A percentile compares a stretch with the other conserved stretches of the same genome.
Evolutionary conservation across 2,797 vertebrate genomes (phyloP).

Genomic region (Pyrocephalus nanus): DNA sequence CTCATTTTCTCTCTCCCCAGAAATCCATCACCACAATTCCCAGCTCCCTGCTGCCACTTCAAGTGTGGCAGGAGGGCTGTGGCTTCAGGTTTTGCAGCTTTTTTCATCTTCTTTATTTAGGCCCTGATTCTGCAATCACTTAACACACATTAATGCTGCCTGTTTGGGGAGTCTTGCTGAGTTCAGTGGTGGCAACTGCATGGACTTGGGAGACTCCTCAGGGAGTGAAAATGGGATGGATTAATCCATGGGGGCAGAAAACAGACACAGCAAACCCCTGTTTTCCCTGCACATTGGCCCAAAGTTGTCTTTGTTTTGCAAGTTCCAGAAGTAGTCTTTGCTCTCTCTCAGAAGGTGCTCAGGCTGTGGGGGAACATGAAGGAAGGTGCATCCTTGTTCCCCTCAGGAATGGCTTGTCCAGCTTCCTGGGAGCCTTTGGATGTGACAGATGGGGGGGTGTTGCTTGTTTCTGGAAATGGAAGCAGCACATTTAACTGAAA

Average conservation of each 20-base stretch:
- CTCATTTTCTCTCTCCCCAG: constrained; percentile 18
- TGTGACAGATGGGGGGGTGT: neutral
- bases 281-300: neutral
- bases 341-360: neutral
- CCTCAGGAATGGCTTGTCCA: neutral
- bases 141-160: neutral
- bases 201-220: neutral
- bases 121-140: neutral
- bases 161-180: neutral
- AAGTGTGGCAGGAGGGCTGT: neutral
- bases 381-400: neutral
- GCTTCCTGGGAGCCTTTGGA: neutral
- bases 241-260: neutral
- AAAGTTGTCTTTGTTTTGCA: neutral
- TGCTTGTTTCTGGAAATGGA: neutral
- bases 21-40: neutral
- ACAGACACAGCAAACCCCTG: neutral
- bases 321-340: neutral
- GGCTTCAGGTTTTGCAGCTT: neutral
- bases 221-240: neutral
- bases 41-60: constrained; percentile 8
- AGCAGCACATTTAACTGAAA: neutral
- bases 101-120: neutral
- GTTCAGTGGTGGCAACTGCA: neutral
- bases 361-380: neutral